A percentile compares a stretch with the other conserved stretches of the same genome.
Conservation (phyloP, 2,888 invertebrate genomes). For the Petrolisthes manimaculis region DNA sequence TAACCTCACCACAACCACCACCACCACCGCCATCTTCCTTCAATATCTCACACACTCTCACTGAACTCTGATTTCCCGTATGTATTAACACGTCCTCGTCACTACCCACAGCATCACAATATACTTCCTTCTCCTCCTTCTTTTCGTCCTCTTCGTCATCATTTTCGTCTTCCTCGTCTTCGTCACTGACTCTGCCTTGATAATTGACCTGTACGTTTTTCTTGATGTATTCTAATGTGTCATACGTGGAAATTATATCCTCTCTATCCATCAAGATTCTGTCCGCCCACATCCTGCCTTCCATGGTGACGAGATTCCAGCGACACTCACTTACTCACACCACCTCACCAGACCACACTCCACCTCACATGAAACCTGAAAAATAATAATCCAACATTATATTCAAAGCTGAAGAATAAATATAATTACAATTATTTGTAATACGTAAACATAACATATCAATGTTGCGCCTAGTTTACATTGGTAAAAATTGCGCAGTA, state of each 20-base stretch:
- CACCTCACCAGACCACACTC: too few relatives aligned
- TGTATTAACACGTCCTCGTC: background rate
- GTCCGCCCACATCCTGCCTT: slow-evolving; percentile 12
- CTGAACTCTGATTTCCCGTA: background rate
- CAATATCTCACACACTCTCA: background rate
- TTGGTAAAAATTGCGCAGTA: too few relatives aligned
- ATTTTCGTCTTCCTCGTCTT: background rate
- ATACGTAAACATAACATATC: too few relatives aligned
- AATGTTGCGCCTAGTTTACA: too few relatives aligned
- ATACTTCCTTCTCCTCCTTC: background rate
- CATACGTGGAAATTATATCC: background rate
- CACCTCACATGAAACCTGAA: too few relatives aligned
- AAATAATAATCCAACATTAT: too few relatives aligned
- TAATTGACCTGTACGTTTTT: background rate
- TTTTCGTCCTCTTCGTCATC: background rate
- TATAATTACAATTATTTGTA: too few relatives aligned
- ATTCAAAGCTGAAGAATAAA: too few relatives aligned
- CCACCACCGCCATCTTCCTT: background rate
- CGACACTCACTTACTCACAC: too few relatives aligned
- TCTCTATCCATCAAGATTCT: slow-evolving; percentile 27
- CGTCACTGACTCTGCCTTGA: background rate
- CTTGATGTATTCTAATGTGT: background rate
- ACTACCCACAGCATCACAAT: background rate
- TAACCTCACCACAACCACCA: background rate
- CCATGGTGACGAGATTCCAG: background rate